Evolutionary conservation across 2,888 invertebrate species (phyloP), one percentile per base, ranked within the genome.

Genomic region (Corythucha ciliata): DNA sequence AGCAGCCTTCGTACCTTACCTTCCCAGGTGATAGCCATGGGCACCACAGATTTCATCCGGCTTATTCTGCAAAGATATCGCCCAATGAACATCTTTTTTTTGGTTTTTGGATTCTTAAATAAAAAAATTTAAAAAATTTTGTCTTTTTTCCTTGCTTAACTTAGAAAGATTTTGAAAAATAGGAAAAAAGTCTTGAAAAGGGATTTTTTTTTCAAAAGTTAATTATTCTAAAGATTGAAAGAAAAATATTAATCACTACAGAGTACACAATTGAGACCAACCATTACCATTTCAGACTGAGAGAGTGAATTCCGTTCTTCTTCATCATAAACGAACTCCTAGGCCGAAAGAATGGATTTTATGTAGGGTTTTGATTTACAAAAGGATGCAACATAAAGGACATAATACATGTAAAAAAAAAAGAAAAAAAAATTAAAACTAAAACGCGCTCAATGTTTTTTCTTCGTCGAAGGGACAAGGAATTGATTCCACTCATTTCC

Each of bases 41-140:
- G 53, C 49, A 27, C 37, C 37, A 33, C 39, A 52, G 47, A 52
- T 42, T 52, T 51, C 56, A 50, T 58, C 53, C 56, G 50, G 53
- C 58, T 60, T 60, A 62, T 53, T 63, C 63, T 63, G 63, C 61
- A 63, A 63, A 63, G 63, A 63, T 63, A 63, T 61, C 60, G 60
- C 58, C 53, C 58, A 58, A 62, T 62, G 56, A 63, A 57, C 57
- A 57, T 52, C 48, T 55, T 56, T 29, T 27, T 41, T 48, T 48
- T 40, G 27, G 21, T 49, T 22, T 22, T 26, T 22, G 8, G 41
- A 45, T 27, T 44, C 27, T 51, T 21, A 45, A 36, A 24, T 36
- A 8, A 3, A 20, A 46, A 7, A 10, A n/a, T 16, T 34, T 36
- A 8, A 39, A 24, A 10, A 39, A 12, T 21, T 39, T 39, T 49